phyloP scores from a whole-genome alignment of 2,888 invertebrate genomes.

The Unio pictorum region DNA sequence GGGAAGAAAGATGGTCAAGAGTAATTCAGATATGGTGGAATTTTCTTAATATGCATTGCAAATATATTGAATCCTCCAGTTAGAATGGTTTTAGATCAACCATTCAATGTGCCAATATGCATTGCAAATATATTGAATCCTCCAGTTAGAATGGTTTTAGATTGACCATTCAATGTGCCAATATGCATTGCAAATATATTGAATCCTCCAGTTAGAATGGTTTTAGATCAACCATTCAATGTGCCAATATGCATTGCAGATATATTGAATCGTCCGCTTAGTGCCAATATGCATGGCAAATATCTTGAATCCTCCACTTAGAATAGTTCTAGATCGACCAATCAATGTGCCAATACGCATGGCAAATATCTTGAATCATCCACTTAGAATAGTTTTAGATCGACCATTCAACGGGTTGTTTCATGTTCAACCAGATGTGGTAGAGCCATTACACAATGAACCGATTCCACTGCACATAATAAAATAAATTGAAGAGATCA shows the following conservation, averaged over 20 bases:
- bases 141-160: background rate
- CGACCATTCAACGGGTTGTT: conserved; percentile 1
- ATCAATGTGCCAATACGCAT: conserved; percentile 1
- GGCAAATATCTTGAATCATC: background rate
- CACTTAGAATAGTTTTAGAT: conserved; percentile 1
- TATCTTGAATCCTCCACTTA: no score
- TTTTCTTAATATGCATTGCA: background rate
- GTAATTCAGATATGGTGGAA: conserved; percentile 2
- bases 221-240: no score
- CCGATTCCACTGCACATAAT: no score
- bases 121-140: no score
- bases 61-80: no score
- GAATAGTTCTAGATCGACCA: conserved; percentile 1
- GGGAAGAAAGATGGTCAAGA: background rate
- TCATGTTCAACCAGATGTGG: background rate
- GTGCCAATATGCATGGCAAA: background rate
- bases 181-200: no score
- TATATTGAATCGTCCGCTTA: no score
- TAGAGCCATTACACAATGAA: no score
- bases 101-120: background rate
- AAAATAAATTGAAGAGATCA: no score
- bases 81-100: no score
- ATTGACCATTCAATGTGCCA: background rate
- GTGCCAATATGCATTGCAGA: no score
- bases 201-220: no score